A percentile compares a stretch with the other conserved stretches of the same genome.
Conservation (phyloP, 1,140 invertebrate genomes). For the Archivesica marissinica region DNA sequence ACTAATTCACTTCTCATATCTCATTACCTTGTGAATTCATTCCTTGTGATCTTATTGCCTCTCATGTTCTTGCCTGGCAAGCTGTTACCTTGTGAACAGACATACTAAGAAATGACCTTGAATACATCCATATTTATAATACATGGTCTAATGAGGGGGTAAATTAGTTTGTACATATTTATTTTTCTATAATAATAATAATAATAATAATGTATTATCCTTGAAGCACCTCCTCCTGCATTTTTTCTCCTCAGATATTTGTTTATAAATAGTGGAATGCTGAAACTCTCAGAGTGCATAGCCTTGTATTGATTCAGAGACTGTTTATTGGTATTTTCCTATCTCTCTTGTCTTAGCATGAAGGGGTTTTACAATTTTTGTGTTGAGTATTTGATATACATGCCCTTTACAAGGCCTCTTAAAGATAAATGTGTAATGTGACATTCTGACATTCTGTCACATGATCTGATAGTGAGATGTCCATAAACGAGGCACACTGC, state of each 20-base stretch:
- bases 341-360: constrained; percentile 2
- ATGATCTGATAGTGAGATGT: constrained; percentile 12
- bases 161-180: too few species aligned
- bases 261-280: background rate
- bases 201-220: too few species aligned
- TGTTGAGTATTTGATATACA: background rate
- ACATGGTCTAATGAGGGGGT: too few species aligned
- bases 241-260: background rate
- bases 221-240: background rate
- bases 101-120: too few species aligned
- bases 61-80: too few species aligned
- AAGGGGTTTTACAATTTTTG: background rate
- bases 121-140: too few species aligned
- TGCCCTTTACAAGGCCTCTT: constrained; percentile 3
- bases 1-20: too few species aligned
- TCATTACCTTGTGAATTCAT: too few species aligned
- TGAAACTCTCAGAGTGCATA: background rate
- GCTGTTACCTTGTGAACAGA: too few species aligned
- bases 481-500: constrained; percentile 9
- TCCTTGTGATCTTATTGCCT: too few species aligned
- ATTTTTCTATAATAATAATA: too few species aligned
- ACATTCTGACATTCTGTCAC: background rate
- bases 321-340: constrained; percentile 20
- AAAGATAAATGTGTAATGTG: background rate
- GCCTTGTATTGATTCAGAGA: background rate